A percentile compares a stretch with the other conserved stretches of the same genome.
Conservation (phyloP, 2,888 invertebrate genomes). For the Parnassius orleans region DNA sequence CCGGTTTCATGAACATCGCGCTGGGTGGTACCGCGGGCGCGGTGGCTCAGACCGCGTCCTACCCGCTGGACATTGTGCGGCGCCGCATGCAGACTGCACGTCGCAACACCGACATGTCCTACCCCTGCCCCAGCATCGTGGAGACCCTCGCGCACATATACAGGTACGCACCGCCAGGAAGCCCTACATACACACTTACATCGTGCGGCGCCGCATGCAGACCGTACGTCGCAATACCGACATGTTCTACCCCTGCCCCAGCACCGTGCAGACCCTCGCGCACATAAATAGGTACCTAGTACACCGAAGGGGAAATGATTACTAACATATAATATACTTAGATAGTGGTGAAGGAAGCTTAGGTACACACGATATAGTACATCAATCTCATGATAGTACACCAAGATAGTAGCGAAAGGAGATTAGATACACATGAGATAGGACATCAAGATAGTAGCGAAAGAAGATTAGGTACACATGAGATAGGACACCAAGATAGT, state of each 20-base stretch:
- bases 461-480: too few species aligned
- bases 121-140: constrained; percentile 83
- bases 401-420: too few species aligned
- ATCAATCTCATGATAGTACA: too few species aligned
- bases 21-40: constrained; percentile 96
- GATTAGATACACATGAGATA: too few species aligned
- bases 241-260: constrained; percentile 78
- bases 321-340: too few species aligned
- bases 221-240: constrained; percentile 75
- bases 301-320: too few species aligned
- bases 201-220: constrained; percentile 87
- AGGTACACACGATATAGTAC: too few species aligned
- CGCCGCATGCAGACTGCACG: constrained; percentile 83
- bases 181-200: too few species aligned
- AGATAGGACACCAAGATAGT: too few species aligned
- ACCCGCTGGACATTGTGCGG: constrained; percentile 96
- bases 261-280: constrained; percentile 83
- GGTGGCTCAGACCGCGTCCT: constrained; percentile 96
- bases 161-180: constrained; percentile 80
- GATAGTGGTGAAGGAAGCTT: too few species aligned
- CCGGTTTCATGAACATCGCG: constrained; percentile 83
- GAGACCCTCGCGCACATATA: constrained; percentile 86
- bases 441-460: too few species aligned
- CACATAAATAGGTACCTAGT: constrained; percentile 84
- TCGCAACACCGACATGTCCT: constrained; percentile 60